phyloP scores from a whole-genome alignment of 2,113 vertebrate genomes.

The Puntigrus tetrazona region DNA sequence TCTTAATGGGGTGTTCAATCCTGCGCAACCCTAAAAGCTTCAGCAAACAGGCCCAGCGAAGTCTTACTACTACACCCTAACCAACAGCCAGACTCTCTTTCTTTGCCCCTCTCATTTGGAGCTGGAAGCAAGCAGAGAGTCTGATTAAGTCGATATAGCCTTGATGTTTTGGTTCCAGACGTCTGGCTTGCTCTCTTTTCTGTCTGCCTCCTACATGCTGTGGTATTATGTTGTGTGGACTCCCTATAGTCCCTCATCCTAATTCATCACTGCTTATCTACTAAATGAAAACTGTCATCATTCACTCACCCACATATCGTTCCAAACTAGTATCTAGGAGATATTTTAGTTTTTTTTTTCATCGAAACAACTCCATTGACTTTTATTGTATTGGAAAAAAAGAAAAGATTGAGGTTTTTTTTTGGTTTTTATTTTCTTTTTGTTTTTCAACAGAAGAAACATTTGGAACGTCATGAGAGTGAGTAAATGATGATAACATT shows the following conservation, averaged over 20 bases:
- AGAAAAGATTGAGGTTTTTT: background rate
- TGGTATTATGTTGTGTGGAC: conserved; percentile 17
- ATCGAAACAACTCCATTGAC: background rate
- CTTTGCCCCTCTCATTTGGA: conserved; percentile 6
- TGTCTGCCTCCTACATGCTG: conserved; percentile 24
- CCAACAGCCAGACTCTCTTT: background rate
- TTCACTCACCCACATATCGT: background rate
- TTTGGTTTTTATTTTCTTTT: background rate
- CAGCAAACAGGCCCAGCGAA: background rate
- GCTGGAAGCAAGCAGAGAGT: conserved; percentile 34
- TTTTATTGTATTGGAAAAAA: background rate
- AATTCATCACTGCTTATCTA: conserved; percentile 38
- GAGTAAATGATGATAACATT: background rate
- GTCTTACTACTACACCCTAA: conserved; percentile 8
- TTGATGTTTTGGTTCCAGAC: conserved; percentile 37
- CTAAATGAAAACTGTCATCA: conserved; percentile 14
- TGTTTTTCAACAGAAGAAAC: background rate
- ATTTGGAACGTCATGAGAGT: background rate
- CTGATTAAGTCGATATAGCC: conserved; percentile 26
- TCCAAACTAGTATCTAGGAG: background rate
- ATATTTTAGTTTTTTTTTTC: background rate
- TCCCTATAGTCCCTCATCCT: conserved; percentile 23
- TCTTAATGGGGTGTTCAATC: background rate
- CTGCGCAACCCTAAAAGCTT: background rate
- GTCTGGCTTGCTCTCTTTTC: conserved; percentile 31